These are phyloP conservation scores for Lycaon pictus DNA, from an alignment of 2,113 vertebrate genomes.

Conservation along the genomic window DNA sequence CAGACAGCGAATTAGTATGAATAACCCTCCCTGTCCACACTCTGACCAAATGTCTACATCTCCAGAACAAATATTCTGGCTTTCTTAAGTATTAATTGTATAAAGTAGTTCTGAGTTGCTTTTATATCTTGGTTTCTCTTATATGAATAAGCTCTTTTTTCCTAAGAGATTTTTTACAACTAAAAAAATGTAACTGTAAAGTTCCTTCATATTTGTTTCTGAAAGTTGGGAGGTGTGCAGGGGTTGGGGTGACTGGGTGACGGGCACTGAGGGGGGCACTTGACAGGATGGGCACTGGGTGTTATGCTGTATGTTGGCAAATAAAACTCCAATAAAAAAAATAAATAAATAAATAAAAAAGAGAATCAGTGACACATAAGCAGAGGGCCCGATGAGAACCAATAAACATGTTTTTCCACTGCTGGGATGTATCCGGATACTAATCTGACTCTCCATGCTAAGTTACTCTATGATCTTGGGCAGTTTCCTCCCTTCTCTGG, in stretches of 20 bases:
- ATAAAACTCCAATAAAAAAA: too few relatives aligned
- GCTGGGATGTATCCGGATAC: too few relatives aligned
- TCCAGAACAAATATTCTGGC: not conserved
- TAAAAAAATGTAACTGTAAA: not conserved
- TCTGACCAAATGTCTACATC: not conserved
- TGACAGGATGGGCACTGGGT: too few relatives aligned
- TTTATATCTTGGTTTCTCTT: not conserved
- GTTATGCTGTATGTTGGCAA: too few relatives aligned
- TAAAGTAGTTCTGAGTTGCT: not conserved
- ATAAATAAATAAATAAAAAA: not conserved
- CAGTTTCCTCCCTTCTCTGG: not conserved
- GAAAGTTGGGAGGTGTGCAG: not conserved
- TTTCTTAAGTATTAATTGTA: not conserved
- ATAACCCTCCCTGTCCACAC: not conserved
- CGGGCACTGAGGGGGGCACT: too few relatives aligned
- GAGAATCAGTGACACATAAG: not conserved
- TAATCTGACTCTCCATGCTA: not conserved
- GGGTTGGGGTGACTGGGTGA: too few relatives aligned
- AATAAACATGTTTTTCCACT: too few relatives aligned
- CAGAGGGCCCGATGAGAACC: accelerated
- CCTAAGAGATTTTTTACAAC: not conserved
- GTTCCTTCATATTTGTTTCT: not conserved
- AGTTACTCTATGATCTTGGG: not conserved
- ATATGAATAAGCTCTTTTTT: not conserved
- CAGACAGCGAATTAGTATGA: not conserved